These are phyloP conservation scores for Brenthis hecate DNA, from an alignment of 2,888 invertebrate genomes.

Conservation along the genomic window DNA sequence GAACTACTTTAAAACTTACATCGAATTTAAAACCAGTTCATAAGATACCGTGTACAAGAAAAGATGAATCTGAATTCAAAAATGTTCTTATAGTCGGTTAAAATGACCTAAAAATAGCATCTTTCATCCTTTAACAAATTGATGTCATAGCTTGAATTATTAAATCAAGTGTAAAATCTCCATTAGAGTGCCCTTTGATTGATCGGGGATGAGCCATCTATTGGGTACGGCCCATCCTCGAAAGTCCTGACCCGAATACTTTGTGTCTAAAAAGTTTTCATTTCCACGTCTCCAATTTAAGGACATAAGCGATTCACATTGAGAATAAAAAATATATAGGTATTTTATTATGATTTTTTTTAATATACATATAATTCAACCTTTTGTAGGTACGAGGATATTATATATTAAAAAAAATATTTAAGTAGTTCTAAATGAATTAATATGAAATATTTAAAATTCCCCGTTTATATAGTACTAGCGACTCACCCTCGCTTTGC, in stretches of 20 bases:
- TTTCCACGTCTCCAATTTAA: conserved; percentile 38
- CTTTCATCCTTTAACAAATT: conserved; percentile 47
- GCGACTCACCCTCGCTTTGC: too few species aligned
- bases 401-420: too few species aligned
- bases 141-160: conserved; percentile 58
- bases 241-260: conserved; percentile 73
- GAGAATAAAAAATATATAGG: neutral
- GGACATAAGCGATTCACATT: conserved; percentile 28
- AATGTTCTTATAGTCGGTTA: neutral
- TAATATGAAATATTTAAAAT: too few species aligned
- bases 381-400: too few species aligned
- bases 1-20: too few species aligned
- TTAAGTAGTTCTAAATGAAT: too few species aligned
- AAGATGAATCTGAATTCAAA: too few species aligned
- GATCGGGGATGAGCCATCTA: conserved; percentile 76
- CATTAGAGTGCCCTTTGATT: conserved; percentile 73
- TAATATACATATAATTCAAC: too few species aligned
- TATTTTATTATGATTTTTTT: too few species aligned
- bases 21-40: too few species aligned
- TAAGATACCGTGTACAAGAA: neutral
- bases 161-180: conserved; percentile 81
- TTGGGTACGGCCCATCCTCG: conserved; percentile 70
- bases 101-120: neutral
- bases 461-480: too few species aligned
- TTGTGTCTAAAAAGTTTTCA: conserved; percentile 54